A percentile compares a stretch with the other conserved stretches of the same genome.
Evolutionary conservation across 2,113 vertebrate species (phyloP).

Genomic region (Epinephelus fuscoguttatus): DNA sequence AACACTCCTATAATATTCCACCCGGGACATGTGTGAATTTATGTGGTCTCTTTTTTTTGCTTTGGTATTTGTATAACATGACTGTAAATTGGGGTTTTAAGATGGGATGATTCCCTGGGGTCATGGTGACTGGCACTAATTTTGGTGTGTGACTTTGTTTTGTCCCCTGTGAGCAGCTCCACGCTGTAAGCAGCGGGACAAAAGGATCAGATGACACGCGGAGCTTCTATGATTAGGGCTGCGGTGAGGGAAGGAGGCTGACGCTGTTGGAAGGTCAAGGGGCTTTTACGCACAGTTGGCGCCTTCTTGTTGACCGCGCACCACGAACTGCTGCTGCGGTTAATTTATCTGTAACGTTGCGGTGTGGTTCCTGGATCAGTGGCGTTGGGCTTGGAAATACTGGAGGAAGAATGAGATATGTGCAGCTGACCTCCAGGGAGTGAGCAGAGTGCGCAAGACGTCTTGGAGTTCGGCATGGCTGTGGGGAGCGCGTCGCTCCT

Average conservation of each 20-base stretch:
- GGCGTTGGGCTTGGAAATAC: not conserved
- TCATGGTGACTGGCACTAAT: constrained; percentile 37
- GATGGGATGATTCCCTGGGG: not conserved
- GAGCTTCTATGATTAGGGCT: constrained; percentile 53
- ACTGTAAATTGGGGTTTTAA: not conserved
- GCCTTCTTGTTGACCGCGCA: constrained; percentile 28
- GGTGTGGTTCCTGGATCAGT: not conserved
- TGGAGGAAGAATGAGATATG: constrained; percentile 15
- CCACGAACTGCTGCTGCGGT: not conserved
- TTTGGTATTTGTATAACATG: not conserved
- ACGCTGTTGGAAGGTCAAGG: constrained; percentile 46
- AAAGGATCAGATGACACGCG: constrained; percentile 70
- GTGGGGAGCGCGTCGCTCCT: constrained; percentile 35
- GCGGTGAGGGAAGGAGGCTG: constrained; percentile 28
- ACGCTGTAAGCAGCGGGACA: constrained; percentile 24
- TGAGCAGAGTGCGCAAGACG: not conserved
- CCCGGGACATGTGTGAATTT: not conserved
- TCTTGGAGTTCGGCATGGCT: constrained; percentile 56
- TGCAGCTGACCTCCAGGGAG: constrained; percentile 29
- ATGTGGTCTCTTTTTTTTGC: not conserved
- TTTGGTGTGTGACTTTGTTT: constrained; percentile 61
- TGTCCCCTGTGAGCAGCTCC: constrained; percentile 51
- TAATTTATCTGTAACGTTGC: not conserved
- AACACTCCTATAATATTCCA: not conserved
- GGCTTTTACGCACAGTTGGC: constrained; percentile 28